These are phyloP conservation scores for Xenopus petersii DNA, from an alignment of 2,797 vertebrate genomes.

Conservation along the genomic window DNA sequence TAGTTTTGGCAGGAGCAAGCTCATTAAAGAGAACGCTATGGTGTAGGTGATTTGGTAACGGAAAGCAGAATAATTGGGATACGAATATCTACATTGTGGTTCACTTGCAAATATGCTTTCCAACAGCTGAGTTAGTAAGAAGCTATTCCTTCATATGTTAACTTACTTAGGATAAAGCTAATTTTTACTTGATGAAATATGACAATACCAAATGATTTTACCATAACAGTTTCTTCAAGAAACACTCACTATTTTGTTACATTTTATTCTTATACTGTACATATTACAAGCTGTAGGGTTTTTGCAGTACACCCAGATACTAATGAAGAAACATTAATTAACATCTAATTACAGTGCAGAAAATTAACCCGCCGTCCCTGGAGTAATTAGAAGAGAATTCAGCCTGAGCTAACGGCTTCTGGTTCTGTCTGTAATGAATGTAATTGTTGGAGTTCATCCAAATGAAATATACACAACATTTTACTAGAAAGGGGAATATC, in stretches of 20 bases:
- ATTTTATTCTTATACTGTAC: slow-evolving; percentile 1
- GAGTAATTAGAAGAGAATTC: slow-evolving; percentile 45
- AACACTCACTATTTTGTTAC: slow-evolving; percentile 17
- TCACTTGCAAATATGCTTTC: no score
- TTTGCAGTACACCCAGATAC: slow-evolving; percentile 30
- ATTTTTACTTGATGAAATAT: slow-evolving; percentile 8
- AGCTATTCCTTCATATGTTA: no score
- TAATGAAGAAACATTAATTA: slow-evolving; percentile 47
- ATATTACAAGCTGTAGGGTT: slow-evolving; percentile 25
- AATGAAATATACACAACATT: slow-evolving; percentile 43
- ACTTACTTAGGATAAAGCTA: no score
- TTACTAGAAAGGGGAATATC: slow-evolving; percentile 43
- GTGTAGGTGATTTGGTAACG: no score
- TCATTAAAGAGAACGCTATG: no score
- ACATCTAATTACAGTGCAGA: slow-evolving; percentile 48
- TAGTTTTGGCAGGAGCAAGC: no score
- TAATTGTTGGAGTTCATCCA: slow-evolving; percentile 46
- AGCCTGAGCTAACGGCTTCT: slow-evolving; percentile 33
- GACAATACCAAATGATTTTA: slow-evolving; percentile 5
- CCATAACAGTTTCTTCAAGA: slow-evolving; percentile 18
- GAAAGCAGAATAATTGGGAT: no score
- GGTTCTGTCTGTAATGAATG: slow-evolving; percentile 42
- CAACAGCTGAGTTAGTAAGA: no score
- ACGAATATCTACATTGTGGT: no score
- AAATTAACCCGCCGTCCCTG: slow-evolving; percentile 45